Conservation (phyloP, 2,888 invertebrate species). For the Lasioglossum zephyrum region DNA sequence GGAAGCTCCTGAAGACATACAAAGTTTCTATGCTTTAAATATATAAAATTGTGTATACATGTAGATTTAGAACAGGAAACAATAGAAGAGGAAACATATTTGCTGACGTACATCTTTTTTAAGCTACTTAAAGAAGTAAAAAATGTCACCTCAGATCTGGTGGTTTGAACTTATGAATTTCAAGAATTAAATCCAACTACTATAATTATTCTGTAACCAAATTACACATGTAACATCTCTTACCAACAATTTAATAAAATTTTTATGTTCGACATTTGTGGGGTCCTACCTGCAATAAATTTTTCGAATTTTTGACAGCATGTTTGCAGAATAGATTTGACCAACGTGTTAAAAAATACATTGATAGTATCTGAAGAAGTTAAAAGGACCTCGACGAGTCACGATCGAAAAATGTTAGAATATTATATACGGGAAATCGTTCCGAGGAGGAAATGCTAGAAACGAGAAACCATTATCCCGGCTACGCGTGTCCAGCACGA, state of each 20-base stretch:
- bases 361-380: background rate
- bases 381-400: background rate
- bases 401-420: too few relatives aligned
- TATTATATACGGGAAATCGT: background rate
- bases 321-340: background rate
- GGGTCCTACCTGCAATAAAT: background rate
- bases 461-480: background rate
- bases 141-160: too few relatives aligned
- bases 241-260: too few relatives aligned
- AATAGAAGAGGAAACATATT: too few relatives aligned
- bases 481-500: background rate
- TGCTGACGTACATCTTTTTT: too few relatives aligned
- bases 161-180: background rate
- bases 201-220: background rate
- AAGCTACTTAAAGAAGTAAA: too few relatives aligned
- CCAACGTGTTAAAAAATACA: background rate
- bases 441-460: background rate
- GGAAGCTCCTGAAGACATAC: too few relatives aligned
- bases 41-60: background rate
- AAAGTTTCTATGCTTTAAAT: background rate
- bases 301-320: background rate
- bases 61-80: too few relatives aligned
- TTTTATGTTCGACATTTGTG: background rate
- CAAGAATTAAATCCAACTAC: background rate
- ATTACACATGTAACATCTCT: background rate